Evolutionary conservation across 2,113 vertebrate genomes (phyloP), one percentile per base, ranked within the genome.

Genomic region (Solea solea): DNA sequence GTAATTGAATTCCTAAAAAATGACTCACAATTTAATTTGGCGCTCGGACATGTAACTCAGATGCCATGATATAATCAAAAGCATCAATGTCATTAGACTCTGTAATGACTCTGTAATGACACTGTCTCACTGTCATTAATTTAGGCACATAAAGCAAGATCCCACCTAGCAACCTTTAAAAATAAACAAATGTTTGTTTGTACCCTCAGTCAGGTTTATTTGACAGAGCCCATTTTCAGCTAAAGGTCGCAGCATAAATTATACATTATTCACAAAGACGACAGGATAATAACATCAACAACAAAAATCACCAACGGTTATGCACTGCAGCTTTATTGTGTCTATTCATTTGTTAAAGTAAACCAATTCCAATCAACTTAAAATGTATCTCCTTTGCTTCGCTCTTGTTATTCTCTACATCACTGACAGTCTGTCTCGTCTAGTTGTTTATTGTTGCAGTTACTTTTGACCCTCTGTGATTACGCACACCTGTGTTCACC

Each of bases 381-480:
- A 21, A 52, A 21, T 52, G 1, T 3, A 25, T 16, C 11, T 25
- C 25, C 52, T 10, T 44, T 50, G 41, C 56, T 12, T 57, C 13
- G 4, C 25, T 25, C 11, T 39, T 53, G 8, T 48, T 64, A 4
- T 41, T 75, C n/a, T 60, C 34, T 12, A 4, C 9, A 25, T 21
- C 14, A 25, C 4, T 8, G 9, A 57, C n/a, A 48, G 0, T 64
- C 15, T 45, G 40, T 41, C 49, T n/a, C 40, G 48, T 34, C 15
- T 14, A 39, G 13, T n/a, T 16, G 10, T 67, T 68, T 41, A 34
- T 13, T 67, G 44, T 16, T 51, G 34, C 16, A 11, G 56, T 72
- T 56, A 74, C 59, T 75, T 78, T 55, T 81, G 72, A 78, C 55
- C 65, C 55, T 60, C 54, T 60, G 8, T 67, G 58, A 75, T 67